Evolutionary conservation across 2,888 invertebrate species (phyloP), one percentile per base, ranked within the genome.

Genomic region (Harmothoe impar): DNA sequence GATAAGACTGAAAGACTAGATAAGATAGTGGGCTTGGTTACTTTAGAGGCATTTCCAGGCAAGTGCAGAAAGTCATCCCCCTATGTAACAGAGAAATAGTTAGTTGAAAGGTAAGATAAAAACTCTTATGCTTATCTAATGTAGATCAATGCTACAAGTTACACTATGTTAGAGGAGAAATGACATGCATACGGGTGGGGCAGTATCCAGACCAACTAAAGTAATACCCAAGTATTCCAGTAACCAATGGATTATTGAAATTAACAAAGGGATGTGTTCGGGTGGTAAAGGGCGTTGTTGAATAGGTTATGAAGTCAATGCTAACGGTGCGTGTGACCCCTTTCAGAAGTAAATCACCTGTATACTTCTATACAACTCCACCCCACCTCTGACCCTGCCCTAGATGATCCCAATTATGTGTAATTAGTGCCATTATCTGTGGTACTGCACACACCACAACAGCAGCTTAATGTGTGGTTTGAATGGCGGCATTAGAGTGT

Each of bases 21-120:
- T 62, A 62, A 62, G 62, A 62, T 62, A 62, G 62, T n/a, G 62
- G n/a, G 62, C 20, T 62, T 20, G 20, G 62, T 62, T n/a, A 62
- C 23, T 62, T 62, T 62, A n/a, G 62, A 62, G 62, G 62, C 1
- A 62, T 62, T 62, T 62, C 62, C 43, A 43, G 43, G 43, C 43
- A 43, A 43, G 43, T 62, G 12, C 20, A 62, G 62, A n/a, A 62
- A 62, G n/a, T 62, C 0, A 7, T 62, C 20, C 3, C 15, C 62
- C 20, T 62, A 62, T 62, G 62, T 62, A 1, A n/a, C 7, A 20
- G 62, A 62, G 20, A 62, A 43, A 62, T n/a, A 7, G 62, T 62
- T 20, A 3, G 62, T 20, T 62, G 62, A 62, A n/a, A n/a, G 20
- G n/a, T n/a, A n/a, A 62, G n/a, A 20, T 20, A 20, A 15, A 10